Evolutionary conservation across 2,888 invertebrate genomes (phyloP).

Genomic region (Gari tellinella): DNA sequence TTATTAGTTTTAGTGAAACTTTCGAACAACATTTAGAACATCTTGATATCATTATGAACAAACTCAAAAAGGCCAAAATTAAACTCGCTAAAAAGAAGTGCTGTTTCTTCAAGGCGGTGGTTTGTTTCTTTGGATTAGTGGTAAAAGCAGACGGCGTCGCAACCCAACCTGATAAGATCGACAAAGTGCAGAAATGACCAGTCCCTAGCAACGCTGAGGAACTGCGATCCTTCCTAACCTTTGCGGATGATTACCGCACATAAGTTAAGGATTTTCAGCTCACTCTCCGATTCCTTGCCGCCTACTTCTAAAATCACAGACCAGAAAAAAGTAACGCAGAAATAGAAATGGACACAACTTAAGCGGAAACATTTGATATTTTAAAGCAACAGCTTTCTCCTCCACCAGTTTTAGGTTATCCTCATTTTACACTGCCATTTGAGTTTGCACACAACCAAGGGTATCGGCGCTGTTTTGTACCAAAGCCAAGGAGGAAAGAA

Average conservation of each 20-base stretch:
- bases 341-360: constrained; percentile 9
- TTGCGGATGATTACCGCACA: background rate
- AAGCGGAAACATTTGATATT: constrained; percentile 12
- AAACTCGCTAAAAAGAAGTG: too few species aligned
- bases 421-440: constrained; percentile 26
- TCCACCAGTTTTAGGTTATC: constrained; percentile 6
- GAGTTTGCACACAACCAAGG: constrained; percentile 15
- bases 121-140: too few species aligned
- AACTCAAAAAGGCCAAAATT: too few species aligned
- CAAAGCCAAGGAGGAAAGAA: constrained; percentile 1
- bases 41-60: too few species aligned
- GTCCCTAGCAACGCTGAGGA: constrained; percentile 2
- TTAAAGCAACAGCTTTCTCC: background rate
- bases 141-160: constrained; percentile 26
- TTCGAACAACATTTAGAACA: too few species aligned
- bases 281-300: constrained; percentile 1
- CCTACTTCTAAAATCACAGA: background rate
- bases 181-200: constrained; percentile 25
- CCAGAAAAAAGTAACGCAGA: background rate
- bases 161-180: constrained; percentile 22
- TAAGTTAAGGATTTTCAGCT: background rate
- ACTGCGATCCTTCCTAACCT: background rate
- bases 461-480: too few species aligned
- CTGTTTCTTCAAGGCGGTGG: too few species aligned
- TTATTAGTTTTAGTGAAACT: too few species aligned